A percentile compares a stretch with the other conserved stretches of the same genome.
Evolutionary conservation across 1,140 invertebrate species (phyloP).

Genomic region (Diorhabda carinulata): DNA sequence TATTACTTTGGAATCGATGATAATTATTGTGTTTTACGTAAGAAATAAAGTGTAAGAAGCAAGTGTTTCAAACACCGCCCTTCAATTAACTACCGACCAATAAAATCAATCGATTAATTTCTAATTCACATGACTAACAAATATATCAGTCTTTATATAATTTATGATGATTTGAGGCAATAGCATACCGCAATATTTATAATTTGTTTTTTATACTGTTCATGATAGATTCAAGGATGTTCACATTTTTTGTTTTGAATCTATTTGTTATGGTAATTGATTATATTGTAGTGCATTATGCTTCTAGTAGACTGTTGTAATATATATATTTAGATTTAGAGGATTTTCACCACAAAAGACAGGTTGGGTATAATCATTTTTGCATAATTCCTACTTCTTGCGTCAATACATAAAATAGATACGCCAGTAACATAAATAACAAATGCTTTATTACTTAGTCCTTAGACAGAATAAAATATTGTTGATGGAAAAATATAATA

Average conservation of each 20-base stretch:
- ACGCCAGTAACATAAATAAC: too few relatives aligned
- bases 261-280: not conserved
- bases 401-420: too few relatives aligned
- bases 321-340: not conserved
- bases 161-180: conserved; percentile 1
- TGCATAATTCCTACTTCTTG: too few relatives aligned
- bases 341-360: too few relatives aligned
- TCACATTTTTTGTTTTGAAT: not conserved
- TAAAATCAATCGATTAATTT: not conserved
- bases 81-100: not conserved
- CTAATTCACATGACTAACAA: not conserved
- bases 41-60: not conserved
- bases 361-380: too few relatives aligned
- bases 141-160: not conserved
- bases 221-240: not conserved
- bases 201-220: not conserved
- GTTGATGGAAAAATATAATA: too few relatives aligned
- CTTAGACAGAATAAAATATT: too few relatives aligned
- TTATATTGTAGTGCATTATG: not conserved
- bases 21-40: not conserved
- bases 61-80: not conserved
- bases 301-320: not conserved
- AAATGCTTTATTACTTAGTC: too few relatives aligned
- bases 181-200: not conserved
- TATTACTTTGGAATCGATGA: not conserved